Conservation (phyloP, 2,113 vertebrate species). For the Anguilla japonica region DNA sequence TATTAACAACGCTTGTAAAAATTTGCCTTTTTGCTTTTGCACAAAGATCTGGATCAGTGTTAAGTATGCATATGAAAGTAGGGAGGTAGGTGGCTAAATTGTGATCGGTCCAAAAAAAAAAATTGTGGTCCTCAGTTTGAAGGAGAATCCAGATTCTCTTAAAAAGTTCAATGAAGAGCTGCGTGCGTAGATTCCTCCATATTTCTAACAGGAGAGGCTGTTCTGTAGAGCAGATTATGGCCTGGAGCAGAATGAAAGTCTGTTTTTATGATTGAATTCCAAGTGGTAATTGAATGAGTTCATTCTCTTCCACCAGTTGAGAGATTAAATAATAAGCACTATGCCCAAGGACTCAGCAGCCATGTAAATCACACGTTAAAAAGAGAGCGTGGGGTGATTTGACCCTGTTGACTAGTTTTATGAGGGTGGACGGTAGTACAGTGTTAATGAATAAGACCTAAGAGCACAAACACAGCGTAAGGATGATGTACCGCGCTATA, state of each 20-base stretch:
- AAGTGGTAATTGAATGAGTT: background rate
- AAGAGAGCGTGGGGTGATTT: too few relatives aligned
- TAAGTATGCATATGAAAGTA: background rate
- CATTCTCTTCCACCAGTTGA: constrained; percentile 5
- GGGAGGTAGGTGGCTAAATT: background rate
- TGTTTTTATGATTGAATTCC: background rate
- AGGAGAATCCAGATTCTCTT: background rate
- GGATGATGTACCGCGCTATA: too few relatives aligned
- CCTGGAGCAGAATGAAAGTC: background rate
- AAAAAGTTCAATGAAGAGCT: background rate
- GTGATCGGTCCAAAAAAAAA: background rate
- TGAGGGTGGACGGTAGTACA: too few relatives aligned
- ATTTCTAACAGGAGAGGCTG: background rate
- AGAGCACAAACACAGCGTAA: too few relatives aligned
- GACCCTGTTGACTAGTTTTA: too few relatives aligned
- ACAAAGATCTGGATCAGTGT: background rate
- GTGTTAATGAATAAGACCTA: too few relatives aligned
- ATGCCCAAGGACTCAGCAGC: background rate
- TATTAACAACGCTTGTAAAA: background rate
- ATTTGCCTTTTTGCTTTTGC: too few relatives aligned
- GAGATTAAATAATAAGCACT: constrained; percentile 10
- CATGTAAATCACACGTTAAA: too few relatives aligned
- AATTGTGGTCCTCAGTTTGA: background rate
- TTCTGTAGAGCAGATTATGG: background rate
- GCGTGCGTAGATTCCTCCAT: background rate